Percentiles rank a stretch among this genome's conserved stretches.
phyloP scores from a whole-genome alignment of 2,888 invertebrate genomes.

The Hartigia nigra region DNA sequence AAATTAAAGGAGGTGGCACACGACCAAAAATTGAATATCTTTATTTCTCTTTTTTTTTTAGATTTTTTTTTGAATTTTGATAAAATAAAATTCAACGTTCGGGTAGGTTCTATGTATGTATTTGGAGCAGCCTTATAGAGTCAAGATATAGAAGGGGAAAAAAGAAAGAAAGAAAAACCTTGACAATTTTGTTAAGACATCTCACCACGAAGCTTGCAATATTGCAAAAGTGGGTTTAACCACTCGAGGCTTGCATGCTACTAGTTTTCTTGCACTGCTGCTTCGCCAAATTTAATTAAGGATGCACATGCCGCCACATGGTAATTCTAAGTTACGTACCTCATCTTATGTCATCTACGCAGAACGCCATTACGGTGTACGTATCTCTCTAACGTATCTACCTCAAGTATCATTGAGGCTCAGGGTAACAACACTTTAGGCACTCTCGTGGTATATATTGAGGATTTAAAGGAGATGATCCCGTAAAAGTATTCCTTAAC shows the following conservation, averaged over 20 bases:
- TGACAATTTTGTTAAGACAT: neutral
- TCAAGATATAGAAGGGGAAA: neutral
- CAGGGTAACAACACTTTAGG: neutral
- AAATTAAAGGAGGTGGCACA: neutral
- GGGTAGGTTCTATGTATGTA: neutral
- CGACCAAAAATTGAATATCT: too few species aligned
- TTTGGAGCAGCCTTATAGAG: neutral
- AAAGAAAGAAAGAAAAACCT: neutral
- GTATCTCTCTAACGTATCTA: neutral
- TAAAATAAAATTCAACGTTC: neutral
- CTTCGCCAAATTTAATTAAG: constrained; percentile 50
- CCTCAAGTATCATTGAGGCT: neutral
- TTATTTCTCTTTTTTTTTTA: too few species aligned
- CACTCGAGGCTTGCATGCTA: constrained; percentile 33
- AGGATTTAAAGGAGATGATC: neutral
- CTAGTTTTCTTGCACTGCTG: constrained; percentile 38
- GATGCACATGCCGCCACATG: constrained; percentile 37
- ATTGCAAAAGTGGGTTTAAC: constrained; percentile 35
- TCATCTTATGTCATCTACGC: neutral
- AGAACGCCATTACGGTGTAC: neutral
- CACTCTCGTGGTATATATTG: neutral
- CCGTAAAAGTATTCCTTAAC: neutral
- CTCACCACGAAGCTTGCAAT: constrained; percentile 16
- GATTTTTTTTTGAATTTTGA: too few species aligned
- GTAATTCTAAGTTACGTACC: neutral